Base-by-base conservation (phyloP, 2,888 invertebrate genomes). In the Thysanoteuthis rhombus region DNA sequence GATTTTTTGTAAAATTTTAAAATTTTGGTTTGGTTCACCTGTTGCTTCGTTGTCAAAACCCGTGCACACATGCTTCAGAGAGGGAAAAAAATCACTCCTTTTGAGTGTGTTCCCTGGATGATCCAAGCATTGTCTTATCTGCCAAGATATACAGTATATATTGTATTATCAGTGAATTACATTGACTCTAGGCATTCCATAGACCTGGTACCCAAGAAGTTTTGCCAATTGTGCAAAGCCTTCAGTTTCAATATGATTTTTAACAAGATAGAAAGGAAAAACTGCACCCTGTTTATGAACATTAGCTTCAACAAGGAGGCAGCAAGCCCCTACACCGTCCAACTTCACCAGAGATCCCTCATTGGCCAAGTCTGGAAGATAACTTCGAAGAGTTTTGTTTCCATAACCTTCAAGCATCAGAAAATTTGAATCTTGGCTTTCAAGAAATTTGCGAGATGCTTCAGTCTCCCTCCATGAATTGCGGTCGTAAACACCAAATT, bases 161-260 rank as follows among this genome's bases (percentile, higher is more conserved):
- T 90, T 10, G 22, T 10, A 75, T 40, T n/a, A n/a, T 90, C 32
- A 93, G 40, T 94, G 94, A 36, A 93, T 75, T 40, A 95, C 95
- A 40, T 93, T 38, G 25, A 95, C 93, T 8, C 47, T 58, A 8
- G 95, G 95, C 92, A 95, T 93, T 5, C 95, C 95, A 58, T 94
- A 94, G 16, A 94, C 38, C 38, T 90, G 89, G 36, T 94, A 93
- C 3, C 94, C 94, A 93, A 95, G 94, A 5, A 47, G 89, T 39
- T 93, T 93, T 8, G 95, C 95, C 94, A 95, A 94, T 52, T 94
- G 94, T 25, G 95, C 95, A 92, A 95, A 93, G 0, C 95, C 95
- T 47, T 95, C 95, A n/a, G 95, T 95, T 90, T 95, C 95, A 25
- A 95, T 94, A 92, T 95, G 95, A 45, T 95, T 93, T 10, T 94